Percentiles rank a stretch among this genome's conserved stretches.
Evolutionary conservation across 2,113 vertebrate species (phyloP).

Genomic region (Argyrosomus japonicus): DNA sequence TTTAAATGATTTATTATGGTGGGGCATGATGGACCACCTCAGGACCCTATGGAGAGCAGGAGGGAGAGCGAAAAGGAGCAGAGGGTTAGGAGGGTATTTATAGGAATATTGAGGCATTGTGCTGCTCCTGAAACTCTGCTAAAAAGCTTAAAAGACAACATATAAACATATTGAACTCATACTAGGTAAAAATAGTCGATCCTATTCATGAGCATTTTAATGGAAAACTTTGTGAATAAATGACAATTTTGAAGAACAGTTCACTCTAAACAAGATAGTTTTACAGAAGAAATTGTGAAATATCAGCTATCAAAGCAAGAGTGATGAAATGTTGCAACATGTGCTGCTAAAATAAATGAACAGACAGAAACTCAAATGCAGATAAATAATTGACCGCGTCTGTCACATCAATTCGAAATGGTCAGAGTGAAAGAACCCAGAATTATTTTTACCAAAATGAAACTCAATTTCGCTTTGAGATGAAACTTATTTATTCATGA

Average conservation of each 20-base stretch:
- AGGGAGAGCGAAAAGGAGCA: too few relatives aligned
- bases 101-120: too few relatives aligned
- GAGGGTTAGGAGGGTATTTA: too few relatives aligned
- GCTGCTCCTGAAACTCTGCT: too few relatives aligned
- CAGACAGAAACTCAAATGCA: neutral
- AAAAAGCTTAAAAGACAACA: too few relatives aligned
- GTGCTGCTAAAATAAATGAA: conserved; percentile 17
- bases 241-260: neutral
- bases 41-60: too few relatives aligned
- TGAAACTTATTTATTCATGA: conserved; percentile 20
- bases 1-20: too few relatives aligned
- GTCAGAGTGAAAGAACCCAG: neutral
- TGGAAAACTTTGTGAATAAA: neutral
- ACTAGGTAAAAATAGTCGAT: too few relatives aligned
- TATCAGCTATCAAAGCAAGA: conserved; percentile 21
- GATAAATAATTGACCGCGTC: conserved; percentile 41
- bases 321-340: conserved; percentile 43
- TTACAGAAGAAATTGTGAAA: conserved; percentile 1
- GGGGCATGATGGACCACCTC: too few relatives aligned
- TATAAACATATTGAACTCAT: too few relatives aligned
- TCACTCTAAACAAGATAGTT: neutral
- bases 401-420: conserved; percentile 41
- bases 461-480: neutral
- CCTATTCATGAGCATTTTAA: too few relatives aligned
- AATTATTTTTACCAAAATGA: conserved; percentile 21